Conservation (phyloP, 2,888 invertebrate genomes). For the Pseudolycoriella hygida region DNA sequence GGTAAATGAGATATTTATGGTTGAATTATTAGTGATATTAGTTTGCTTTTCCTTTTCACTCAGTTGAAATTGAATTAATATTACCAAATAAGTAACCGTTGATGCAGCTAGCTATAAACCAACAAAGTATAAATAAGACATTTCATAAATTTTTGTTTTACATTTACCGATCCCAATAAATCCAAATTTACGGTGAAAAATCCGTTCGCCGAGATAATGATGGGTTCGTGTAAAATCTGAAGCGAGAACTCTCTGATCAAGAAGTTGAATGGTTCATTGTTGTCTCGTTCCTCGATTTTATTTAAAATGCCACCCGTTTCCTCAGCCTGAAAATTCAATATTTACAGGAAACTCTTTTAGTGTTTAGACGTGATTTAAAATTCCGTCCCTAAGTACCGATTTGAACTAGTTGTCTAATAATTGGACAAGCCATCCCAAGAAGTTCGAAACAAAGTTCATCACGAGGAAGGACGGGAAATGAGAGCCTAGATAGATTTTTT, state of each 20-base stretch:
- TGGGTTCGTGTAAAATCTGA: conserved; percentile 25
- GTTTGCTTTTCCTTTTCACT: conserved; percentile 15
- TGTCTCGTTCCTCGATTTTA: conserved; percentile 21
- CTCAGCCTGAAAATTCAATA: conserved; percentile 22
- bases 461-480: too few relatives aligned
- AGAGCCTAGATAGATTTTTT: too few relatives aligned
- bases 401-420: too few relatives aligned
- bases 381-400: too few relatives aligned
- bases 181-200: conserved; percentile 25
- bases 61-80: conserved; percentile 26
- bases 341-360: too few relatives aligned
- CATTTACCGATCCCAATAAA: conserved; percentile 22
- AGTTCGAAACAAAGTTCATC: too few relatives aligned
- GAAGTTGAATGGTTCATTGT: conserved; percentile 22
- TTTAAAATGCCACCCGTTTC: conserved; percentile 23
- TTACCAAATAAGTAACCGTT: conserved; percentile 22
- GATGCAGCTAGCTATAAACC: conserved; percentile 21
- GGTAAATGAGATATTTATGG: too few relatives aligned
- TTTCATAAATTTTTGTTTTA: not conserved
- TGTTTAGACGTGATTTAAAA: too few relatives aligned
- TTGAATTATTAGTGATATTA: not conserved
- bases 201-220: conserved; percentile 24
- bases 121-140: not conserved
- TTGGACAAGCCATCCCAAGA: too few relatives aligned
- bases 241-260: conserved; percentile 24